Percentiles rank a stretch among this genome's conserved stretches.
phyloP scores from a whole-genome alignment of 2,888 invertebrate species.

The Platerodrilus igneus region DNA sequence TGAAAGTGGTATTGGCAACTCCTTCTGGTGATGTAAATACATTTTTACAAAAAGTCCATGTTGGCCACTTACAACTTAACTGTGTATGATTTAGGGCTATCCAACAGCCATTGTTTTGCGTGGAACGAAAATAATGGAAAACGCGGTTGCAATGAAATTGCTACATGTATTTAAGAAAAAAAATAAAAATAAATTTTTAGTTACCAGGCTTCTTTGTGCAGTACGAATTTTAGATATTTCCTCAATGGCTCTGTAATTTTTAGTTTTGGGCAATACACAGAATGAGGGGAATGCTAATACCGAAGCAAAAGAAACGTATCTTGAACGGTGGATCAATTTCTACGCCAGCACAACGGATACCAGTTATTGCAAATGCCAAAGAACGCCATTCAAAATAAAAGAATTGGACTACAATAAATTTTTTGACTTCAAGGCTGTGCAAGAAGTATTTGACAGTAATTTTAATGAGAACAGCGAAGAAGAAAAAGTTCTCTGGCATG shows the following conservation, averaged over 20 bases:
- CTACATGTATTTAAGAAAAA: slow-evolving; percentile 23
- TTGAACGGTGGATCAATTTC: background rate
- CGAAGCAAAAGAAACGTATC: slow-evolving; percentile 1
- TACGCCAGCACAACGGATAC: slow-evolving; percentile 2
- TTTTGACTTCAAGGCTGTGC: background rate
- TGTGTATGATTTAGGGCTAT: slow-evolving; percentile 10
- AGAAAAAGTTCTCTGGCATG: background rate
- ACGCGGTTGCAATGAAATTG: slow-evolving; percentile 29
- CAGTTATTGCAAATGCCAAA: slow-evolving; percentile 1
- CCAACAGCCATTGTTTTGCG: slow-evolving; percentile 23
- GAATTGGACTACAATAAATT: slow-evolving; percentile 1
- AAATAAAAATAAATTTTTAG: background rate
- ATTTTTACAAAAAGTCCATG: slow-evolving; percentile 24
- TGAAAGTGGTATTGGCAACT: slow-evolving; percentile 21
- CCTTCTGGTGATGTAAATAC: too few relatives aligned
- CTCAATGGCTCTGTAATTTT: background rate
- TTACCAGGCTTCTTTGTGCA: background rate
- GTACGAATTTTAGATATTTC: background rate
- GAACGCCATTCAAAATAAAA: background rate
- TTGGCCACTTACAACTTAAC: slow-evolving; percentile 22
- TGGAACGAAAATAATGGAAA: slow-evolving; percentile 30
- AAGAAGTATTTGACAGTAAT: background rate
- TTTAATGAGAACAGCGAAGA: background rate
- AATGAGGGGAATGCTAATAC: slow-evolving; percentile 1
- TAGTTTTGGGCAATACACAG: slow-evolving; percentile 1